Percentiles rank a stretch among this genome's conserved stretches.
phyloP scores from a whole-genome alignment of 2,888 invertebrate genomes.

The Acrobasis consociella region DNA sequence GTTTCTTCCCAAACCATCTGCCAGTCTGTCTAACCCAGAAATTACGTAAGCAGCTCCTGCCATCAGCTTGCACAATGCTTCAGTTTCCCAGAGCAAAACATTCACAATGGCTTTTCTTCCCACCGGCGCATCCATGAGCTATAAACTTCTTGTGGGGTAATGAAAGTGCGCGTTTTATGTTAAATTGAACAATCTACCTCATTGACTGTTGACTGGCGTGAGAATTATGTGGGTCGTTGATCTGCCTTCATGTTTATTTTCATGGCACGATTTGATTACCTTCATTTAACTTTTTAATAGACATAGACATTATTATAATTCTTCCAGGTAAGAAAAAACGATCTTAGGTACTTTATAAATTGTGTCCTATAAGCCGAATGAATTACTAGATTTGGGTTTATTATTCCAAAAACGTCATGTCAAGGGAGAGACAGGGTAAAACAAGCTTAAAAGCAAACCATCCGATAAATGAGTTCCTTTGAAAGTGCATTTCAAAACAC shows the following conservation, averaged over 20 bases:
- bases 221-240: constrained; percentile 12
- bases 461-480: too few species aligned
- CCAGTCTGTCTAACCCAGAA: background rate
- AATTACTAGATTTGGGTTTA: too few species aligned
- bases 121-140: constrained; percentile 10
- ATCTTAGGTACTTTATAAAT: too few species aligned
- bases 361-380: too few species aligned
- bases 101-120: constrained; percentile 17
- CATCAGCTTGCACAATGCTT: constrained; percentile 20
- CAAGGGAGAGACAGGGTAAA: too few species aligned
- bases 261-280: background rate
- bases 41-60: constrained; percentile 10
- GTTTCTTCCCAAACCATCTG: too few species aligned
- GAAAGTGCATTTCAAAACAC: too few species aligned
- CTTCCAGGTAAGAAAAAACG: too few species aligned
- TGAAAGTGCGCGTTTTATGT: constrained; percentile 17
- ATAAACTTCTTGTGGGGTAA: constrained; percentile 8
- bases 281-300: background rate
- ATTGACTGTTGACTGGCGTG: constrained; percentile 14
- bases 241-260: background rate
- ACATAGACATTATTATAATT: too few species aligned
- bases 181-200: constrained; percentile 11
- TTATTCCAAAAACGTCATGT: too few species aligned
- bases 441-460: too few species aligned
- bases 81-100: constrained; percentile 19